phyloP scores from a whole-genome alignment of 2,888 invertebrate genomes.

The Nasonovia ribisnigri region DNA sequence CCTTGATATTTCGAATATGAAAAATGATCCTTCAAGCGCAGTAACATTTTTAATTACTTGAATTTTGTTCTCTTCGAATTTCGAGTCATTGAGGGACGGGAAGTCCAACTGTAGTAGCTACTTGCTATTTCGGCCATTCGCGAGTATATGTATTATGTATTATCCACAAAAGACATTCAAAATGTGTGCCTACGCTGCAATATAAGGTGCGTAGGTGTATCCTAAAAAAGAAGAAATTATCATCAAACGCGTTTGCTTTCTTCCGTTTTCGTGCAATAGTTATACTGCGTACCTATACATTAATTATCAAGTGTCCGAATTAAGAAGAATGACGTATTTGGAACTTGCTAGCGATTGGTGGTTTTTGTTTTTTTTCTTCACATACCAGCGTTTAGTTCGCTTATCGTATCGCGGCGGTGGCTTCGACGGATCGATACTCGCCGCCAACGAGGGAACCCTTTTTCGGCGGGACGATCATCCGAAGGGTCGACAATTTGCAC shows the following conservation, averaged over 20 bases:
- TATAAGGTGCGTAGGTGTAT: background rate
- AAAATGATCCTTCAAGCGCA: too few relatives aligned
- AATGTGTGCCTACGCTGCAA: background rate
- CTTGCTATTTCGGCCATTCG: too few relatives aligned
- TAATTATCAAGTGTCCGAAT: background rate
- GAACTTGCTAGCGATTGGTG: background rate
- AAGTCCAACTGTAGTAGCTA: too few relatives aligned
- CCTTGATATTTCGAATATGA: too few relatives aligned
- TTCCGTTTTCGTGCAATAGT: background rate
- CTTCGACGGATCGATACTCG: conserved; percentile 42
- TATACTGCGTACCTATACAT: background rate
- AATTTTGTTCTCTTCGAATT: too few relatives aligned
- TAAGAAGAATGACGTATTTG: background rate
- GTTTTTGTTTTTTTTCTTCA: conserved; percentile 11
- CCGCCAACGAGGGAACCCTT: conserved; percentile 44
- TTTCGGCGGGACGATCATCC: conserved; percentile 51
- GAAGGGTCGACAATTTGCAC: conserved; percentile 61
- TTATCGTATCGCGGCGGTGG: background rate
- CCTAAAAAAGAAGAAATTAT: background rate
- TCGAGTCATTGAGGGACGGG: too few relatives aligned
- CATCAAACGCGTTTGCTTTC: background rate
- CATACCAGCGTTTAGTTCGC: conserved; percentile 52
- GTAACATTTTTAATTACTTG: too few relatives aligned
- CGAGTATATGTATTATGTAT: too few relatives aligned
- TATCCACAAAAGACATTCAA: too few relatives aligned